Base-by-base conservation (phyloP, 92 coral and sea anemone genomes). In the Porites rus region DNA sequence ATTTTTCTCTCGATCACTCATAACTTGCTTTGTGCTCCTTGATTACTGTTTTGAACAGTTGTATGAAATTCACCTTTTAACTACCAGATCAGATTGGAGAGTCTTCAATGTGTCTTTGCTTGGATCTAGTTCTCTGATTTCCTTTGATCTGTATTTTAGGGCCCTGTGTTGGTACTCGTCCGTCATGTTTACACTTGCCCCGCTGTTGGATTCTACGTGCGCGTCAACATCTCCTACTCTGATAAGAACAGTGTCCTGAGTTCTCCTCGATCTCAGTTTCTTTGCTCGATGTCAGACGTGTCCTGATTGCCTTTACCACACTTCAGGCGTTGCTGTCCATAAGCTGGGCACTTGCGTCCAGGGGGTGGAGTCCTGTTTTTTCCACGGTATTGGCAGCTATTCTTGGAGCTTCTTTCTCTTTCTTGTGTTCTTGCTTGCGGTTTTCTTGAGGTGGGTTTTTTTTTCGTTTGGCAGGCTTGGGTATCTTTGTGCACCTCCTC, bases 121-220 rank as follows among this genome's bases (percentile, higher is more conserved):
- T 28, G 31, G 4, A 28, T 28, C 31, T 28, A 28, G 31, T 28
- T 54, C 60, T 9, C 14, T 8, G 10, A 8, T 12, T 12, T 53
- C 59, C 13, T 53, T 8, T 53, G 59, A 53, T 53, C 59, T 53
- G 59, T 53, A 12, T 12, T 53, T 53, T 11, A 92, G 89, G 13
- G 91, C 93, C 61, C 52, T 82, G 70, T 89, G 89, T 77, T 89
- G 95, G 75, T 92, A 89, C 28, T 89, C 91, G 72, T 89, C 95
- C 92, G 88, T 92, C 7, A 89, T 65, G 58, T 92, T 92, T 51
- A 71, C 77, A 62, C 86, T 92, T 7, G 91, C 95, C 31, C 95
- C 16, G 89, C 88, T 19, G 13, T 53, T 12, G 9, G 13, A 28
- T 28, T 28, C 31, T 28, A 28, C 31, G 2, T 28, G 31, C 31